phyloP scores from a whole-genome alignment of 2,888 invertebrate species.

The Plebejus argus region DNA sequence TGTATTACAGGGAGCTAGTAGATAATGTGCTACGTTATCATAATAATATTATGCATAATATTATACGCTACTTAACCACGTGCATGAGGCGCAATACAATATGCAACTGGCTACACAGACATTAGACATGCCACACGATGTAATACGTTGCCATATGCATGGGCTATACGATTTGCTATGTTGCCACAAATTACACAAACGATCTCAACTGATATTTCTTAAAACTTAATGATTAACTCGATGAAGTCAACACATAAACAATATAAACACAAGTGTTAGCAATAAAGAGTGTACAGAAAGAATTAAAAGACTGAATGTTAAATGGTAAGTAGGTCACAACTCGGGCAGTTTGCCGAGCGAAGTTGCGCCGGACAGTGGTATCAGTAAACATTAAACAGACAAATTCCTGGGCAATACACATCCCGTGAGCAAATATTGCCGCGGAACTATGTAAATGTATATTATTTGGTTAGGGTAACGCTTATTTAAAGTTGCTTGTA shows the following conservation, averaged over 20 bases:
- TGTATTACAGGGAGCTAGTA: no score
- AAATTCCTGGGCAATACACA: not conserved
- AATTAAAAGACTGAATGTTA: conserved; percentile 45
- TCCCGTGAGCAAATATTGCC: not conserved
- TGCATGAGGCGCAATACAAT: no score
- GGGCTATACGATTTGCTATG: not conserved
- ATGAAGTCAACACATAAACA: not conserved
- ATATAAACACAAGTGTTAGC: not conserved
- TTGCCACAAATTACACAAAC: no score
- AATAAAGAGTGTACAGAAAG: conserved; percentile 37
- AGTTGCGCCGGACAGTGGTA: conserved; percentile 45
- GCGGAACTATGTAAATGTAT: not conserved
- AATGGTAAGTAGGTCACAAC: conserved; percentile 55
- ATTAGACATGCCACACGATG: no score
- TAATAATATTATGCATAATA: no score
- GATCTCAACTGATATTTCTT: no score
- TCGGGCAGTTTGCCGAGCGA: conserved; percentile 45
- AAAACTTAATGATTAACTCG: not conserved
- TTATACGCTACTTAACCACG: no score
- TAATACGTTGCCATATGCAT: not conserved
- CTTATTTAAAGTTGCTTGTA: not conserved
- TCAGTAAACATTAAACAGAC: conserved; percentile 38
- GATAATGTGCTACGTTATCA: no score
- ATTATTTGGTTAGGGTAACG: not conserved
- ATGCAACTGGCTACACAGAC: no score